Conservation (phyloP, 2,797 vertebrate species). For the Brachyalestes nurse region DNA sequence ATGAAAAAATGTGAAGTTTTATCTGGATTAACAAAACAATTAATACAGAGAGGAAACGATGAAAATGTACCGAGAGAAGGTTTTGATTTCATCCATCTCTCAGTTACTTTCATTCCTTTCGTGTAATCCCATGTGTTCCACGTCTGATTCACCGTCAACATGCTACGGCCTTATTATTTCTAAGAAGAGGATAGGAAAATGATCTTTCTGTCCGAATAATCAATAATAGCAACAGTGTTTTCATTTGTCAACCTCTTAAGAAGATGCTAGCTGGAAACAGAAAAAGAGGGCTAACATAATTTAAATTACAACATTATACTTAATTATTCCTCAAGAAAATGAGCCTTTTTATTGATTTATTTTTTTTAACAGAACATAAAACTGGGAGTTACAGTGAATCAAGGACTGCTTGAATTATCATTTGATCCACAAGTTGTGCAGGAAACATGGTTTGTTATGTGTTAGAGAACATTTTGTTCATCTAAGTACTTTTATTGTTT, state of each 20-base stretch:
- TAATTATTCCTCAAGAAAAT: conserved; percentile 5
- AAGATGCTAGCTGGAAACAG: not conserved
- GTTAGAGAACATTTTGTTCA: not conserved
- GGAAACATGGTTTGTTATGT: not conserved
- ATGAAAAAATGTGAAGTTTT: not conserved
- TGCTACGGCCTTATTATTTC: not conserved
- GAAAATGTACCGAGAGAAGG: not conserved
- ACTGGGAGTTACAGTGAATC: not conserved
- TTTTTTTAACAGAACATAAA: not conserved
- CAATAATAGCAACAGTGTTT: not conserved
- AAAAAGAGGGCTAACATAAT: not conserved
- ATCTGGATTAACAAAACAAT: not conserved
- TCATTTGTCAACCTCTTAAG: conserved; percentile 15
- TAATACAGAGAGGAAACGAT: conserved; percentile 1
- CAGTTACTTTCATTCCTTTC: not conserved
- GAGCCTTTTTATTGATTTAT: conserved; percentile 18
- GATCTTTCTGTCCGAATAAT: not conserved
- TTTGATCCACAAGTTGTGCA: not conserved
- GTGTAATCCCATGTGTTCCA: not conserved
- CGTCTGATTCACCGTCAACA: not conserved
- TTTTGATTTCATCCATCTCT: not conserved
- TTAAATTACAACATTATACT: conserved; percentile 1
- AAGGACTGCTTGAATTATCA: not conserved
- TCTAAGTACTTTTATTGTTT: not conserved
- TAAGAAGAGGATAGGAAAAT: not conserved